Evolutionary conservation across 2,888 invertebrate genomes (phyloP).

Genomic region (Platycheirus albimanus): DNA sequence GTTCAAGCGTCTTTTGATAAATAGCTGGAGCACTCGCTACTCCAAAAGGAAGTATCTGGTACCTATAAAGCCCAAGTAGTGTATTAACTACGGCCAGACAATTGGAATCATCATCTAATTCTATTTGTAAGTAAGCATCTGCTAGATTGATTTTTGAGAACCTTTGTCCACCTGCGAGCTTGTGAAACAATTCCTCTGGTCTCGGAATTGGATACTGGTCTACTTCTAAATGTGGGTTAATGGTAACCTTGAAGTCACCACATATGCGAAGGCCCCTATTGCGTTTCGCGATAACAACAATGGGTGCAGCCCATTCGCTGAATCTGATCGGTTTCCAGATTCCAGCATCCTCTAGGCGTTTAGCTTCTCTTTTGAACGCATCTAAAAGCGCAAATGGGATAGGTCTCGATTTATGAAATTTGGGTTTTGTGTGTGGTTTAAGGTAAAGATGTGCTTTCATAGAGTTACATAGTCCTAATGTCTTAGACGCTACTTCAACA

Average conservation of each 20-base stretch:
- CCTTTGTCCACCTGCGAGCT: constrained; percentile 58
- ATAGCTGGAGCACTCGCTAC: constrained; percentile 59
- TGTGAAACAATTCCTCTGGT: constrained; percentile 70
- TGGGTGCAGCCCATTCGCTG: constrained; percentile 78
- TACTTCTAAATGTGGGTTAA: constrained; percentile 75
- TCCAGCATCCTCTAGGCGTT: constrained; percentile 57
- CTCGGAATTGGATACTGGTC: constrained; percentile 67
- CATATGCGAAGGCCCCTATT: constrained; percentile 75
- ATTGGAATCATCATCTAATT: constrained; percentile 54
- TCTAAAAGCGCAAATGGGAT: constrained; percentile 73
- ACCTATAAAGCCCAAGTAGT: constrained; percentile 61
- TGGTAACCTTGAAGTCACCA: constrained; percentile 74
- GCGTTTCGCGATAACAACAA: constrained; percentile 77
- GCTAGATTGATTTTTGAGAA: constrained; percentile 67
- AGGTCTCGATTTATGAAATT: constrained; percentile 72
- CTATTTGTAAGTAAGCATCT: constrained; percentile 65
- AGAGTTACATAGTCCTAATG: constrained; percentile 1
- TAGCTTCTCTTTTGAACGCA: constrained; percentile 70
- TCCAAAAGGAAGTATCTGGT: constrained; percentile 59
- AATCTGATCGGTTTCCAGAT: constrained; percentile 70
- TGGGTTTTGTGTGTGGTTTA: constrained; percentile 69
- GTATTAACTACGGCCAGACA: constrained; percentile 62
- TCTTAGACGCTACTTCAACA: neutral
- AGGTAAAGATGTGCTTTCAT: constrained; percentile 65
- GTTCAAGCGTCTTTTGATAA: constrained; percentile 55